A percentile compares a stretch with the other conserved stretches of the same genome.
These are phyloP conservation scores for Drosophila histrio DNA, from an alignment of 2,888 invertebrate species.

Conservation along the genomic window DNA sequence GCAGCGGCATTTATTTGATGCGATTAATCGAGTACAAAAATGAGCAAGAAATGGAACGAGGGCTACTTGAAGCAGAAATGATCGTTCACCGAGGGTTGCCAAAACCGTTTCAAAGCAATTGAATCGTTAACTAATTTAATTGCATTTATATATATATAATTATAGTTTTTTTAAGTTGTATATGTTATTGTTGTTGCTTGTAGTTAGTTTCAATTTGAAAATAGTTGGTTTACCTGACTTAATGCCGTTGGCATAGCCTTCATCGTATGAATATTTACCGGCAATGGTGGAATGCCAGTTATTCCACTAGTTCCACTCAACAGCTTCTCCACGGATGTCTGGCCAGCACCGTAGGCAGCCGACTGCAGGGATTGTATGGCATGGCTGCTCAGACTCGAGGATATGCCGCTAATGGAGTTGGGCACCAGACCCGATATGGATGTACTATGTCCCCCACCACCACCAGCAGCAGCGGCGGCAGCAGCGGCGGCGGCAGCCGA, in stretches of 20 bases:
- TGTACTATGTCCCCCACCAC: conserved; percentile 64
- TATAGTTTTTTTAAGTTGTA: conserved; percentile 18
- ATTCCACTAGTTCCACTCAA: conserved; percentile 84
- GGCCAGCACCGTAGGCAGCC: conserved; percentile 76
- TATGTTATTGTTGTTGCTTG: conserved; percentile 53
- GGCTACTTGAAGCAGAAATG: conserved; percentile 44
- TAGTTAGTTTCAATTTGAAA: conserved; percentile 77
- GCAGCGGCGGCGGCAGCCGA: conserved; percentile 51
- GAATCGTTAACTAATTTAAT: conserved; percentile 35
- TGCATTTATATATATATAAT: conserved; percentile 7
- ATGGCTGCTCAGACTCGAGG: conserved; percentile 89
- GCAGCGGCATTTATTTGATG: conserved; percentile 34
- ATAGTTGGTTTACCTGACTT: conserved; percentile 84
- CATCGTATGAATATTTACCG: conserved; percentile 85
- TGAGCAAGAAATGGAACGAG: conserved; percentile 37
- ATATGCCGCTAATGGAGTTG: conserved; percentile 85
- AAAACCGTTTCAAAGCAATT: conserved; percentile 47
- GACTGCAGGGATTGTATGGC: conserved; percentile 86
- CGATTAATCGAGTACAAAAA: not conserved
- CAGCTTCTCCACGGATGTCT: conserved; percentile 85
- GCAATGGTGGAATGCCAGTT: conserved; percentile 83
- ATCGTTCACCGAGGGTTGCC: conserved; percentile 41
- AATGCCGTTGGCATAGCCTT: conserved; percentile 84
- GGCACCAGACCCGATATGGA: conserved; percentile 81
- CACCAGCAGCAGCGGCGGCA: conserved; percentile 17